A percentile compares a stretch with the other conserved stretches of the same genome.
Conservation (phyloP, 2,113 vertebrate species). For the Anas platyrhynchos region DNA sequence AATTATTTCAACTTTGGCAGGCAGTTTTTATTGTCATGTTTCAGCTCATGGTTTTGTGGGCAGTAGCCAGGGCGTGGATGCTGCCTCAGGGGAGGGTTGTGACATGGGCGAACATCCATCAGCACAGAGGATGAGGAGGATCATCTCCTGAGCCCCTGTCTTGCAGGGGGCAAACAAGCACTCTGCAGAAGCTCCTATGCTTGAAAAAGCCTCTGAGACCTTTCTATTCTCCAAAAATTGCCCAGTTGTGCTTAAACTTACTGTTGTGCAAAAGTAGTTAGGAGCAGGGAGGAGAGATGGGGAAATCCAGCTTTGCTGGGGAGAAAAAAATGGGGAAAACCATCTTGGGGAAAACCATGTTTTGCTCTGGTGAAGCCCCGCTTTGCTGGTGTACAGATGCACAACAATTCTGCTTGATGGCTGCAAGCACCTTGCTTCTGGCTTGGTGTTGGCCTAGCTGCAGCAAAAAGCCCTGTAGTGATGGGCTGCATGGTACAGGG, state of each 20-base stretch:
- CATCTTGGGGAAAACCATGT: too few species aligned
- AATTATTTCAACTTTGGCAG: not conserved
- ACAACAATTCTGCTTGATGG: too few species aligned
- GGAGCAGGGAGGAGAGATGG: not conserved
- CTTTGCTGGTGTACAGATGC: not conserved
- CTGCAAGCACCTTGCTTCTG: not conserved
- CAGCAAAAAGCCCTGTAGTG: not conserved
- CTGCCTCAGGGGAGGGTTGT: not conserved
- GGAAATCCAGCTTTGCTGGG: not conserved
- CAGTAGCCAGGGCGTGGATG: not conserved
- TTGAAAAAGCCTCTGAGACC: not conserved
- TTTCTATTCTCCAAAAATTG: not conserved
- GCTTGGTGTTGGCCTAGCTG: not conserved
- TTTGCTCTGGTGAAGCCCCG: not conserved
- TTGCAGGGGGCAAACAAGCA: fast-evolving
- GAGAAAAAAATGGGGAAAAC: too few species aligned
- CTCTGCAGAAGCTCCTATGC: not conserved
- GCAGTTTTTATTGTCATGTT: not conserved
- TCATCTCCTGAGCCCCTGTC: not conserved
- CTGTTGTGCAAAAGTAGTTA: not conserved
- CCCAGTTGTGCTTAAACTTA: not conserved
- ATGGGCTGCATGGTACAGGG: not conserved
- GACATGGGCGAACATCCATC: not conserved
- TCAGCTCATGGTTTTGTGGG: not conserved
- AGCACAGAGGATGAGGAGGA: not conserved